Conservation (phyloP, 2,113 vertebrate genomes). For the Istiophorus platypterus region DNA sequence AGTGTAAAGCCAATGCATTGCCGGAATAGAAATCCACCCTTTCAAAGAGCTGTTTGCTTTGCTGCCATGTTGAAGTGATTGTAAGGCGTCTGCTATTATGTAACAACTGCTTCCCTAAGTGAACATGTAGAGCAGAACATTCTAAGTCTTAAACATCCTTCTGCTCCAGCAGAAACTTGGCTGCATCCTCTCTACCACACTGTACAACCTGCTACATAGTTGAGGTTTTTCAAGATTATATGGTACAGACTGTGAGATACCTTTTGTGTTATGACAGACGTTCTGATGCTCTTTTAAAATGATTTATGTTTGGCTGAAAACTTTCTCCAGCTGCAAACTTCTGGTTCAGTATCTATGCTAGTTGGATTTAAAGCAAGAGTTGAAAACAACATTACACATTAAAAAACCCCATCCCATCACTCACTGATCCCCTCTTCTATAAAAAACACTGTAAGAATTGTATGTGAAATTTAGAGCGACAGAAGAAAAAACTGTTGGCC, state of each 20-base stretch:
- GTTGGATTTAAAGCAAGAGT: conserved; percentile 19
- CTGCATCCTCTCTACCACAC: conserved; percentile 17
- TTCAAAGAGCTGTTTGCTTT: conserved; percentile 26
- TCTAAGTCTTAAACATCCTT: conserved; percentile 43
- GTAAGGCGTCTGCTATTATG: conserved; percentile 38
- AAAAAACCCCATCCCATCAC: too few species aligned
- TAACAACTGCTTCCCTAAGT: conserved; percentile 31
- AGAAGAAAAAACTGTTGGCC: conserved; percentile 32
- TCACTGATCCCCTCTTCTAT: not conserved
- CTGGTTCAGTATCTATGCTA: conserved; percentile 1
- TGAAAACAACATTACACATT: conserved; percentile 16
- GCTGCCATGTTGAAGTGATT: conserved; percentile 45
- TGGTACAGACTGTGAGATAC: conserved; percentile 3
- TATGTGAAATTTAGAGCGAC: conserved; percentile 25
- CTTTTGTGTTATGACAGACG: conserved; percentile 20
- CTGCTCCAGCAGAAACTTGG: conserved; percentile 42
- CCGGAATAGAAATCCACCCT: not conserved
- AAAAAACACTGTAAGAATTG: conserved; percentile 22
- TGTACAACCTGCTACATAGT: conserved; percentile 8
- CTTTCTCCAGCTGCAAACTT: conserved; percentile 22
- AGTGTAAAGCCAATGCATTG: not conserved
- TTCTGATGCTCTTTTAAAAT: conserved; percentile 29
- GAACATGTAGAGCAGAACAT: conserved; percentile 41
- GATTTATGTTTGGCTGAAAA: conserved; percentile 34
- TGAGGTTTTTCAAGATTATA: conserved; percentile 35